Evolutionary conservation across 1,140 invertebrate genomes (phyloP).

Genomic region (Ephestia elutella): DNA sequence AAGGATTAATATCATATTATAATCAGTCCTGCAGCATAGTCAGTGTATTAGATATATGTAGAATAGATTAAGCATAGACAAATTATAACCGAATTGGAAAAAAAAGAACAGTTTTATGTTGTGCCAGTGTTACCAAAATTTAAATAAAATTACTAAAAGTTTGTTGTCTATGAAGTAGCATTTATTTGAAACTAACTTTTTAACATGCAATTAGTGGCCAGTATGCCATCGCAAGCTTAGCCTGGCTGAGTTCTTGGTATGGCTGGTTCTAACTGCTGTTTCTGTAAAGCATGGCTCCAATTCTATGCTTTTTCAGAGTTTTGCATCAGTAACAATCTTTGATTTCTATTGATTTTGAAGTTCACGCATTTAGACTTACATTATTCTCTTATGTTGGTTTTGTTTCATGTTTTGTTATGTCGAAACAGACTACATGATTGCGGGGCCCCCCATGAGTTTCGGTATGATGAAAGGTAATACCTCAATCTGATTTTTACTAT

Average conservation of each 20-base stretch:
- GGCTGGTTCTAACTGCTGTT: constrained; percentile 63
- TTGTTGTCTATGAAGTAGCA: constrained; percentile 10
- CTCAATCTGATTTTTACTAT: constrained; percentile 43
- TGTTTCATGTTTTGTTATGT: constrained; percentile 79
- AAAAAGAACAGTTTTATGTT: not conserved
- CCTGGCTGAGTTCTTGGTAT: constrained; percentile 47
- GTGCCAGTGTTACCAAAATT: constrained; percentile 14
- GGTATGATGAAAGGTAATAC: constrained; percentile 85
- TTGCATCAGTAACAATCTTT: constrained; percentile 59
- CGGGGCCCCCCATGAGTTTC: constrained; percentile 82
- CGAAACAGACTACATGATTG: constrained; percentile 82
- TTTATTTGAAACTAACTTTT: constrained; percentile 4
- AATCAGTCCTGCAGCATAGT: not conserved
- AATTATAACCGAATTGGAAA: not conserved
- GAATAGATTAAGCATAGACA: constrained; percentile 7
- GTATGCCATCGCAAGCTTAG: constrained; percentile 53
- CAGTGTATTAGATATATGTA: constrained; percentile 5
- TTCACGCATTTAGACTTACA: constrained; percentile 57
- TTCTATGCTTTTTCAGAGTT: constrained; percentile 50
- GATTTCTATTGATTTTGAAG: constrained; percentile 45
- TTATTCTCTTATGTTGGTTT: constrained; percentile 68
- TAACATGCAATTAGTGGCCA: constrained; percentile 34
- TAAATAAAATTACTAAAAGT: constrained; percentile 6
- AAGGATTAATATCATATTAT: too few relatives aligned
- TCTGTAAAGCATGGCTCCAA: constrained; percentile 61